These are phyloP conservation scores for Laterallus jamaicensis DNA, from an alignment of 2,113 vertebrate species.

Conservation along the genomic window DNA sequence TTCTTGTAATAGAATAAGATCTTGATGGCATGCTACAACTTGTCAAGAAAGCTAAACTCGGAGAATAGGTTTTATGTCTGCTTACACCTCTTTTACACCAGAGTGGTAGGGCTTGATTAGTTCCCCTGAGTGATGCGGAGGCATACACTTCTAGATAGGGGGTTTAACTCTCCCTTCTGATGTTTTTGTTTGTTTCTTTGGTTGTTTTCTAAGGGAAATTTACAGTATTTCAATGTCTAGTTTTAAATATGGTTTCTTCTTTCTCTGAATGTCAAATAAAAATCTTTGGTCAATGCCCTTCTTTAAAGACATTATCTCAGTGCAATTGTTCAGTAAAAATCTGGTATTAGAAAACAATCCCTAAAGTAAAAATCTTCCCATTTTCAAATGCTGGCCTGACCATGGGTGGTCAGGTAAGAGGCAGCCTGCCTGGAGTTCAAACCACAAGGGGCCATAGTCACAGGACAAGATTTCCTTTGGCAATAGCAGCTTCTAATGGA, in stretches of 20 bases:
- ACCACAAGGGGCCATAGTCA: background rate
- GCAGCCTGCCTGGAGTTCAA: background rate
- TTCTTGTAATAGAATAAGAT: background rate
- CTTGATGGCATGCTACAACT: background rate
- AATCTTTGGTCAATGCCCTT: background rate
- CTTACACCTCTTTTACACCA: background rate
- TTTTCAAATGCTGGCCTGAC: background rate
- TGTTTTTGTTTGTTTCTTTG: background rate
- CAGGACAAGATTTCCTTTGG: background rate
- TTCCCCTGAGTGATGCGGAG: background rate
- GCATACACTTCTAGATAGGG: background rate
- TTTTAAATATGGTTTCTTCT: background rate
- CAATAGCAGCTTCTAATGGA: background rate
- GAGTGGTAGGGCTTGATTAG: background rate
- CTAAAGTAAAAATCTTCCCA: background rate
- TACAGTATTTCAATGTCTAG: background rate
- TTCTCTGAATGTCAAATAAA: background rate
- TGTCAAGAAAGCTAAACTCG: background rate
- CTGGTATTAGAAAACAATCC: background rate
- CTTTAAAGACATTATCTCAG: background rate
- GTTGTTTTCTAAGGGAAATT: background rate
- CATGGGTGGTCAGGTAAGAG: background rate
- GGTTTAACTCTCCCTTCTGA: background rate
- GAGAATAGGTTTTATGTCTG: background rate
- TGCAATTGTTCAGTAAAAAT: background rate